Conservation (phyloP, 2,888 invertebrate species). For the Xanthorhoe spadicearia region DNA sequence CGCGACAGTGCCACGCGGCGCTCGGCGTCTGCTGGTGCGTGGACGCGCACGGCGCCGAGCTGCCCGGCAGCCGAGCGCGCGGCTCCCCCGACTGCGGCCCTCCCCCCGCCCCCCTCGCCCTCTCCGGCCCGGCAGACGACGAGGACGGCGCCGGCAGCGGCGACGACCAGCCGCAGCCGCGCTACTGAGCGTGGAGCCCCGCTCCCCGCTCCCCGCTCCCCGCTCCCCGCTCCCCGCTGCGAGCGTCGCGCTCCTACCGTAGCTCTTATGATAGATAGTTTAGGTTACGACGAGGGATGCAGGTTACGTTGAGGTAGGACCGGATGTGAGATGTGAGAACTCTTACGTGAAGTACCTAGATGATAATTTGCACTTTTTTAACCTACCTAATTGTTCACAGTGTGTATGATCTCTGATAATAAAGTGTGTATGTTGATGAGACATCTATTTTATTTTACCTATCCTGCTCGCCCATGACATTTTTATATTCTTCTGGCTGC, state of each 20-base stretch:
- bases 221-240: too few relatives aligned
- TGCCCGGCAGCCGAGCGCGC: slow-evolving; percentile 85
- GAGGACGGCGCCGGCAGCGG: slow-evolving; percentile 87
- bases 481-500: too few relatives aligned
- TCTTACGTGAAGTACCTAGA: slow-evolving; percentile 2
- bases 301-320: not conserved
- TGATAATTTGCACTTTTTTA: slow-evolving; percentile 26
- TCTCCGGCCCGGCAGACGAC: slow-evolving; percentile 85
- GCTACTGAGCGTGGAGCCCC: slow-evolving; percentile 23
- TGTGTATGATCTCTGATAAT: slow-evolving; percentile 19
- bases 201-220: too few relatives aligned
- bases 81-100: slow-evolving; percentile 52
- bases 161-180: slow-evolving; percentile 42
- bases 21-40: slow-evolving; percentile 97
- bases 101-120: slow-evolving; percentile 52
- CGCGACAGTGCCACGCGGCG: slow-evolving; percentile 94
- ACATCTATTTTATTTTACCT: not conserved
- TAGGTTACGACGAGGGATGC: not conserved
- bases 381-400: slow-evolving; percentile 5
- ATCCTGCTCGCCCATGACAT: too few relatives aligned
- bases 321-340: not conserved
- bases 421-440: slow-evolving; percentile 20
- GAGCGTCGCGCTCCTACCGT: too few relatives aligned
- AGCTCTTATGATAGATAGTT: not conserved
- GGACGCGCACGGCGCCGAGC: slow-evolving; percentile 95